Conservation (phyloP, 1,140 invertebrate species). For the Octopus sinensis region DNA sequence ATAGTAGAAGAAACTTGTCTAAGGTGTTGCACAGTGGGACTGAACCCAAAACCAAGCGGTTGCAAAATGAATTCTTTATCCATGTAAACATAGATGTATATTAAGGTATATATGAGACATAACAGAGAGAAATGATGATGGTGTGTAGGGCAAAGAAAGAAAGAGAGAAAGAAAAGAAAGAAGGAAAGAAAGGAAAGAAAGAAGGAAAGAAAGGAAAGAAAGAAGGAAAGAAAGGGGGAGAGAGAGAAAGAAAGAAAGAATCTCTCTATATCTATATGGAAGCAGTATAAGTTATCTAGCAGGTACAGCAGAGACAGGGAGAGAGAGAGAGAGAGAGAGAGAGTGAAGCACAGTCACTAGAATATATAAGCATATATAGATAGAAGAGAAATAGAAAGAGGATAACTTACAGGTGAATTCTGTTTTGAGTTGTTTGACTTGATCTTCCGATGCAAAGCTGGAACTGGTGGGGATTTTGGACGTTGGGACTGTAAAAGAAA, state of each 20-base stretch:
- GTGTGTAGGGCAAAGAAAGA: not conserved
- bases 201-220: not conserved
- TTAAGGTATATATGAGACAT: not conserved
- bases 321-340: conserved; percentile 2
- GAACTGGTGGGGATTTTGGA: conserved; percentile 8
- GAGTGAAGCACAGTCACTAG: not conserved
- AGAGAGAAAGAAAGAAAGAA: not conserved
- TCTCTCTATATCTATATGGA: too few species aligned
- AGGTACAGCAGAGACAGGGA: not conserved
- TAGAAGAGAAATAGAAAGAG: too few species aligned
- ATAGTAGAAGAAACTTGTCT: too few species aligned
- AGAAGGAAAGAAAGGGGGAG: not conserved
- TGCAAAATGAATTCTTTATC: too few species aligned
- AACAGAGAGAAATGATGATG: not conserved
- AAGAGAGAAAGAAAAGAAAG: not conserved
- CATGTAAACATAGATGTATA: too few species aligned
- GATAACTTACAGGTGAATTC: too few species aligned
- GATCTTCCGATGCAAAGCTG: not conserved
- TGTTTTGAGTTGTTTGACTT: not conserved
- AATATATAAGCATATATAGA: too few species aligned
- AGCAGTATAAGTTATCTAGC: too few species aligned
- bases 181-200: not conserved
- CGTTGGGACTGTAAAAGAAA: not conserved
- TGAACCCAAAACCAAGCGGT: too few species aligned
- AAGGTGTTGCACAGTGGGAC: too few species aligned